phyloP scores from a whole-genome alignment of 2,113 vertebrate genomes.

The Alces alces region DNA sequence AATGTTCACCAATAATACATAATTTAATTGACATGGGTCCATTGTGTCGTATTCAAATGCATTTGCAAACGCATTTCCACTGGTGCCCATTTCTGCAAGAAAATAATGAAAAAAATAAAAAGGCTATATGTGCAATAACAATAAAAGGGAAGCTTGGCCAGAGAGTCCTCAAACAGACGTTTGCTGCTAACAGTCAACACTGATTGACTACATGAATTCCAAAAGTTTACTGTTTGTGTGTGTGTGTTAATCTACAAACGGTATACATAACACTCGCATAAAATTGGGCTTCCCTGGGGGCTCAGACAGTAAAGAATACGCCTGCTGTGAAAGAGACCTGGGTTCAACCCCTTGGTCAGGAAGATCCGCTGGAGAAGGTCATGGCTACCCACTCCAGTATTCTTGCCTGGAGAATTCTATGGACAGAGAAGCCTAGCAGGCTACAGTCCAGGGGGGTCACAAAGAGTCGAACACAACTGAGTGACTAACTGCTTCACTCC shows the following conservation, averaged over 20 bases:
- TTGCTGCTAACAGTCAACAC: neutral
- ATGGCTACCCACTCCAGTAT: neutral
- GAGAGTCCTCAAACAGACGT: neutral
- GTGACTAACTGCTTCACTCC: neutral
- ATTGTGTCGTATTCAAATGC: neutral
- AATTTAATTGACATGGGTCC: neutral
- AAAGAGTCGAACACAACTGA: neutral
- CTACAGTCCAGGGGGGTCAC: neutral
- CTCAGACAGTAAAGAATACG: fast-evolving
- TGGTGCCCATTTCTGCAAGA: neutral
- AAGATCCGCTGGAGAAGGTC: neutral
- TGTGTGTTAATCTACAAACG: neutral
- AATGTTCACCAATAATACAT: neutral
- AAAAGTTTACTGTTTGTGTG: no score
- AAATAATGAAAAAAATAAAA: neutral
- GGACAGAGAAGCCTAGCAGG: neutral
- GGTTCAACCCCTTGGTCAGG: neutral
- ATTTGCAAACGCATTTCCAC: neutral
- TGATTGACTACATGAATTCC: neutral
- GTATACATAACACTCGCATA: fast-evolving
- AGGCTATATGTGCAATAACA: neutral
- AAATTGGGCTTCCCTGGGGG: neutral
- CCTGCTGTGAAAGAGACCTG: neutral
- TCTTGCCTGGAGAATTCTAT: neutral
- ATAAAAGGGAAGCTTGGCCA: neutral